Evolutionary conservation across 92 coral and sea anemone genomes (phyloP).

Genomic region (Virgularia gustaviana): DNA sequence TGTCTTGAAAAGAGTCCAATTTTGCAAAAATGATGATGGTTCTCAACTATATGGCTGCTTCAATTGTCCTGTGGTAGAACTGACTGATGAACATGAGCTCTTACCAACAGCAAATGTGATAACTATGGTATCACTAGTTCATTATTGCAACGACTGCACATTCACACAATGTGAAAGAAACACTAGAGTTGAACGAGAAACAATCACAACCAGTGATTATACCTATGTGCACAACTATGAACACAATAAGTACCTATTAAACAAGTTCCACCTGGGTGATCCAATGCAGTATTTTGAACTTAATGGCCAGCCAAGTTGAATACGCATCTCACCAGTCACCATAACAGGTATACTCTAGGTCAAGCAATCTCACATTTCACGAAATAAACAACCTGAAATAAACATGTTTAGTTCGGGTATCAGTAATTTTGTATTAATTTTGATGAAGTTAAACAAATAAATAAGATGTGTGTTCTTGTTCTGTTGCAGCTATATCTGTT

Average conservation of each 20-base stretch:
- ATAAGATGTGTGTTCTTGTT: too few species aligned
- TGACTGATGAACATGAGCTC: not conserved
- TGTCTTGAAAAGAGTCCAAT: not conserved
- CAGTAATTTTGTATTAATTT: too few species aligned
- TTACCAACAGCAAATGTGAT: not conserved
- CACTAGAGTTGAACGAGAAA: not conserved
- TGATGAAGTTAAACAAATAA: too few species aligned
- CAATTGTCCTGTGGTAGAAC: not conserved
- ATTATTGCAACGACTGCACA: not conserved
- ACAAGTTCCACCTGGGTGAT: slow-evolving; percentile 4
- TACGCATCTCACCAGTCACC: too few species aligned
- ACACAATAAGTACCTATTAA: not conserved
- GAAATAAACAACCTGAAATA: too few species aligned
- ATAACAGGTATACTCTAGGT: too few species aligned
- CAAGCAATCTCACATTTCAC: too few species aligned
- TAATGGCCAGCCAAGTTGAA: too few species aligned
- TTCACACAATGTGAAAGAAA: not conserved
- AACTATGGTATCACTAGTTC: not conserved
- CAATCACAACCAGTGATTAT: not conserved
- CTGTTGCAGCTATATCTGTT: too few species aligned
- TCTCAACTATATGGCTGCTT: not conserved
- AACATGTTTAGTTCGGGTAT: too few species aligned
- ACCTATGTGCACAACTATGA: not conserved
- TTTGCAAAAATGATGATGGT: not conserved
- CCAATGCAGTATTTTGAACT: too few species aligned